phyloP scores from a whole-genome alignment of 2,113 vertebrate species.

The Chiloscyllium plagiosum region DNA sequence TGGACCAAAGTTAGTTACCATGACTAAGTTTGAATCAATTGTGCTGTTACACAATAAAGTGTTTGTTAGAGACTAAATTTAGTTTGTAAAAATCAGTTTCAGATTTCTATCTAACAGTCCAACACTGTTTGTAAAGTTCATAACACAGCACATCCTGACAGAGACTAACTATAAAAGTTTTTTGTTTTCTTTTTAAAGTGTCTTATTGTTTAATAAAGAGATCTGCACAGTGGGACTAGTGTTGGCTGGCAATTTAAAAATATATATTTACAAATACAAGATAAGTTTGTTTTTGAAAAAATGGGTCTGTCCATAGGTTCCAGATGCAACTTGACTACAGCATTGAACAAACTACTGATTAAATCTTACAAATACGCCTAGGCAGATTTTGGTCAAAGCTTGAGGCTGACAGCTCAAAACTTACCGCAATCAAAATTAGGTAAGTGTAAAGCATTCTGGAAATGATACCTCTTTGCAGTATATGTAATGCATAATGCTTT shows the following conservation, averaged over 20 bases:
- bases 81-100: neutral
- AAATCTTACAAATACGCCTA: constrained; percentile 9
- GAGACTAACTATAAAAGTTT: neutral
- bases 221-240: neutral
- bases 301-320: neutral
- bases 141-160: neutral
- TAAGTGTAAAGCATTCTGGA: neutral
- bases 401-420: neutral
- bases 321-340: neutral
- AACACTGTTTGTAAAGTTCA: neutral
- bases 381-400: neutral
- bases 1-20: neutral
- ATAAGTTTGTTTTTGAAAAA: neutral
- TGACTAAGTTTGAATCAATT: neutral
- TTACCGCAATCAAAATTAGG: neutral
- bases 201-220: neutral
- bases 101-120: neutral
- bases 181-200: neutral
- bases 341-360: neutral
- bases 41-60: neutral
- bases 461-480: neutral
- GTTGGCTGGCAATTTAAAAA: neutral
- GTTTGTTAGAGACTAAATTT: neutral
- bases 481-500: neutral
- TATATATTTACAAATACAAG: neutral